Conservation (phyloP, 2,888 invertebrate species). For the Zelleria hepariella region DNA sequence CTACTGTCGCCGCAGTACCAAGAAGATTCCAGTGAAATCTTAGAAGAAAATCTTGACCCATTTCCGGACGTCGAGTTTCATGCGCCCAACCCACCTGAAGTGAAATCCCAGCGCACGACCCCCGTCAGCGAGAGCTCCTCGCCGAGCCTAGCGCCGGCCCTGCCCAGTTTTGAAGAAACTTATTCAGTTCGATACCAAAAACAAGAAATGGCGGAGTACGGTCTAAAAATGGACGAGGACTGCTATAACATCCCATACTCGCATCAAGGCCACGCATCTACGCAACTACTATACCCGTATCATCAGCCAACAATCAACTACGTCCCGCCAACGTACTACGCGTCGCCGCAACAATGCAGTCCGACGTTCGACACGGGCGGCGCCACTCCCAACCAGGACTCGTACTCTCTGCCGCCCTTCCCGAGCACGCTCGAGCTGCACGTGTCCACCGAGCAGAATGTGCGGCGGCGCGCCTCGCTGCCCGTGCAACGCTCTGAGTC, state of each 20-base stretch:
- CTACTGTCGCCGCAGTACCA: constrained; percentile 81
- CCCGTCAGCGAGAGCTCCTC: constrained; percentile 60
- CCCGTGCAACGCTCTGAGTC: constrained; percentile 87
- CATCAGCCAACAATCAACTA: constrained; percentile 72
- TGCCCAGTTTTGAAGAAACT: constrained; percentile 92
- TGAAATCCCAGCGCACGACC: constrained; percentile 53
- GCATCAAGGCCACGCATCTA: constrained; percentile 71
- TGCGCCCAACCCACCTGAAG: constrained; percentile 54
- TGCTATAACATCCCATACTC: constrained; percentile 79
- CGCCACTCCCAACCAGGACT: constrained; percentile 72
- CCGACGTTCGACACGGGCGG: constrained; percentile 65
- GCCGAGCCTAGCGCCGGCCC: constrained; percentile 70
- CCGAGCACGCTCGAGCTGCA: constrained; percentile 79
- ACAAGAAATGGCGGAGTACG: constrained; percentile 75
- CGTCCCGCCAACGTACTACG: constrained; percentile 71
- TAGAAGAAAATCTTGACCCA: constrained; percentile 81
- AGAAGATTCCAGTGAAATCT: constrained; percentile 78
- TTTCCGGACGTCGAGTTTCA: constrained; percentile 78
- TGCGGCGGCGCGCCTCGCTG: constrained; percentile 81
- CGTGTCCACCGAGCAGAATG: constrained; percentile 73
- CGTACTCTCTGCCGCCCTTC: constrained; percentile 80
- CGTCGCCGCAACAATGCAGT: constrained; percentile 72
- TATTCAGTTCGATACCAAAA: constrained; percentile 83
- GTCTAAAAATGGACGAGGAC: constrained; percentile 90
- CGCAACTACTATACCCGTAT: constrained; percentile 72